A percentile compares a stretch with the other conserved stretches of the same genome.
These are phyloP conservation scores for Pangasius mekongensis DNA, from an alignment of 2,797 vertebrate species.

Conservation along the genomic window DNA sequence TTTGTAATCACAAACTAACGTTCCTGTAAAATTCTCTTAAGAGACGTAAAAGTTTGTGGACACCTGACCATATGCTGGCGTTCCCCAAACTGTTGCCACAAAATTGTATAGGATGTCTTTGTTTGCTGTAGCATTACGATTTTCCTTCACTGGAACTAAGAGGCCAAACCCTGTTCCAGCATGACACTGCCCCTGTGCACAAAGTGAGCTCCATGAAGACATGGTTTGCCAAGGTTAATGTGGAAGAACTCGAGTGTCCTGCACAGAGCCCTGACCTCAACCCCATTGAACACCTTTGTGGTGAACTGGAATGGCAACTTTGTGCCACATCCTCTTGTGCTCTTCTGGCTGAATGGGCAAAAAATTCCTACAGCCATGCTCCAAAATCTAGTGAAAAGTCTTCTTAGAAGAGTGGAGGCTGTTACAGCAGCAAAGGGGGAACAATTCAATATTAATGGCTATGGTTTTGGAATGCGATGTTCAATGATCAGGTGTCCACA, in stretches of 20 bases:
- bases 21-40: neutral
- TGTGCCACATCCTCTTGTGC: too few species aligned
- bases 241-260: neutral
- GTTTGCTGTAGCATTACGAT: neutral
- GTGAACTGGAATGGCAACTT: too few species aligned
- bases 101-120: neutral
- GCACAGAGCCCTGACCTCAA: too few species aligned
- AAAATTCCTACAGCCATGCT: too few species aligned
- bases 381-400: too few species aligned
- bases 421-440: too few species aligned
- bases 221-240: neutral
- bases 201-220: neutral
- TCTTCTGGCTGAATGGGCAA: too few species aligned
- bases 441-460: too few species aligned
- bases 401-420: too few species aligned
- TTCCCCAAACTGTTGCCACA: neutral
- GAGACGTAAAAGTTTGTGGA: neutral
- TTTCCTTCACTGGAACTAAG: neutral
- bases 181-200: neutral
- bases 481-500: too few species aligned
- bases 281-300: too few species aligned
- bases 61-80: neutral
- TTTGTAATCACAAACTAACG: neutral
- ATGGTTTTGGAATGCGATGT: too few species aligned
- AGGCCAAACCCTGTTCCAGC: neutral